A percentile compares a stretch with the other conserved stretches of the same genome.
Conservation (phyloP, 2,888 invertebrate species). For the Tipula unca region DNA sequence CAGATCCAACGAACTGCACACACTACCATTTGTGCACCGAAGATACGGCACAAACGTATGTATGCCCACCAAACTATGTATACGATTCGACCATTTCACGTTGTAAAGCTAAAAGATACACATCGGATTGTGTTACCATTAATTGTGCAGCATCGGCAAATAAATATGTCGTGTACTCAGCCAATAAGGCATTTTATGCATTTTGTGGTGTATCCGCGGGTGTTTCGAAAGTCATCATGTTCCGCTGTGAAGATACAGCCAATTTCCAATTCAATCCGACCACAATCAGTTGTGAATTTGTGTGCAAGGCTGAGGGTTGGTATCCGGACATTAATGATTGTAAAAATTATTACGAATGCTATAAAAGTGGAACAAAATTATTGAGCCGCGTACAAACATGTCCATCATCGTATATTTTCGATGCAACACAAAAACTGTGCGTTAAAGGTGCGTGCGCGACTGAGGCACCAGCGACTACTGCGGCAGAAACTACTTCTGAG, state of each 20-base stretch:
- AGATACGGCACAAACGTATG: not conserved
- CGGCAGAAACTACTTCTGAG: too few relatives aligned
- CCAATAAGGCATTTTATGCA: conserved; percentile 1
- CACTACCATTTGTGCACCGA: not conserved
- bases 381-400: not conserved
- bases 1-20: conserved; percentile 19
- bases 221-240: not conserved
- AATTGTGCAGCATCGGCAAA: conserved; percentile 1
- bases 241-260: conserved; percentile 8
- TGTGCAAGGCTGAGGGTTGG: not conserved
- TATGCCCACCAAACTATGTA: conserved; percentile 10
- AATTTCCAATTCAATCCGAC: conserved; percentile 14
- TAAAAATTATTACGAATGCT: conserved; percentile 19
- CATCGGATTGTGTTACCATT: conserved; percentile 9
- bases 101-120: not conserved
- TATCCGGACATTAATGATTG: not conserved
- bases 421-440: not conserved
- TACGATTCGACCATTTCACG: not conserved
- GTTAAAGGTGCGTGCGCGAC: not conserved
- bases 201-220: not conserved
- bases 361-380: not conserved
- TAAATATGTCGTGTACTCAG: not conserved
- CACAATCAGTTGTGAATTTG: not conserved
- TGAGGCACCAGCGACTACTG: not conserved
- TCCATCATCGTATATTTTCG: not conserved